Evolutionary conservation across 2,113 vertebrate species (phyloP).

Genomic region (Clarias batrachus): DNA sequence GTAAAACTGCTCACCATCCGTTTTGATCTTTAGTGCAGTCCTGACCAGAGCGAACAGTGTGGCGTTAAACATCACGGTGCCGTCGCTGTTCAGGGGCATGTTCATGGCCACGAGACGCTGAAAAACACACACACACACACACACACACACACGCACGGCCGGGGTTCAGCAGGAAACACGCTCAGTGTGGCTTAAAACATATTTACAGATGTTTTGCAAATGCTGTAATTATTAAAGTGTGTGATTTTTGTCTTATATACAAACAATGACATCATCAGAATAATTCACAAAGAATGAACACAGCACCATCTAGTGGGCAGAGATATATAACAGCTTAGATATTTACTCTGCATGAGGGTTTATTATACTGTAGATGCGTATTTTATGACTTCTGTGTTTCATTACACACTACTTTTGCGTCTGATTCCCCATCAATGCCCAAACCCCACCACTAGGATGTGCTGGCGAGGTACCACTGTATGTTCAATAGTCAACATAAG

Average conservation of each 20-base stretch:
- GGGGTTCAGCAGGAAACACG: neutral
- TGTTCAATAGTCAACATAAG: no score
- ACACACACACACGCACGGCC: neutral
- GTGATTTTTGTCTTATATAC: neutral
- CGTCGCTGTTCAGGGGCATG: slow-evolving; percentile 98
- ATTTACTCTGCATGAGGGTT: no score
- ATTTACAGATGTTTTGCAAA: no score
- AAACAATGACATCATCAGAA: neutral
- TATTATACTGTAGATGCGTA: no score
- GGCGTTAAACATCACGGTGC: slow-evolving; percentile 98
- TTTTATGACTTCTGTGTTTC: no score
- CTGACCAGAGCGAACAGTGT: slow-evolving; percentile 96
- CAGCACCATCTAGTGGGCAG: neutral
- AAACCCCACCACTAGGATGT: no score
- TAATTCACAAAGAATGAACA: neutral
- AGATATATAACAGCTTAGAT: neutral
- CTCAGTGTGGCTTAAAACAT: neutral
- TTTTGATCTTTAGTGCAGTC: slow-evolving; percentile 98
- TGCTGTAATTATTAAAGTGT: neutral
- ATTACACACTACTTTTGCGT: no score
- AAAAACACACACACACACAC: slow-evolving; percentile 44
- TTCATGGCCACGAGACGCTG: slow-evolving; percentile 99
- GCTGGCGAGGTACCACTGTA: no score
- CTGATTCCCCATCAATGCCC: no score
- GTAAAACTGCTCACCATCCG: slow-evolving; percentile 80